Evolutionary conservation across 2,797 vertebrate genomes (phyloP), one percentile per base, ranked within the genome.

Genomic region (Carduelis carduelis): DNA sequence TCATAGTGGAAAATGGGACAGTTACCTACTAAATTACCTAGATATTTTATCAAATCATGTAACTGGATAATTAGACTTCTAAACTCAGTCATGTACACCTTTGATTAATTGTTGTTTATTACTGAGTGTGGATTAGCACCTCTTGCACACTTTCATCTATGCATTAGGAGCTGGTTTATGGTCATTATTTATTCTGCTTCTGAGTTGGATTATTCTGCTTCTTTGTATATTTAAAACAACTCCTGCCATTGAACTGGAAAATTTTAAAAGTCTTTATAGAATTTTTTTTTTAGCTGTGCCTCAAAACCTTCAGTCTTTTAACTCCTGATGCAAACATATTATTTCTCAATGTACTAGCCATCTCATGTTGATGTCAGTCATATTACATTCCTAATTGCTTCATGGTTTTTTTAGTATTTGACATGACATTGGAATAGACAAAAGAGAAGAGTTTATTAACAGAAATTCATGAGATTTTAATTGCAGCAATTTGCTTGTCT

Each of bases 21-120:
- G 57, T 85, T 92, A 87, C 43, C 24, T 91, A 65, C 13, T 65
- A 89, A 92, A 95, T 96, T 92, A 76, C 80, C 46, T 70, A 83
- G 80, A 41, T 79, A 32, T 91, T 88, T 89, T 70, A 87, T 72
- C 78, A 89, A 79, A 89, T 91, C 41, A 84, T 85, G 69, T 93
- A 96, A 83, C 92, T 96, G 59, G 59, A 89, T 95, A 97, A 95
- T 96, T 95, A 76, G 49, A 79, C 27, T 93, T 68, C 39, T 87
- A 87, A 92, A 92, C 91, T 39, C 53, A 81, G 46, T 34, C 39
- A 85, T 90, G 82, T 92, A 85, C 81, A 91, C 52, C 34, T 75
- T 84, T 93, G 95, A 95, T 94, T 97, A 97, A 93, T 92, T 79
- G 56, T 77, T 95, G 68, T 90, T 95, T 95, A 80, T 78, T 92